Evolutionary conservation across 2,113 vertebrate genomes (phyloP), one percentile per base, ranked within the genome.

Genomic region (Atractosteus spatula): DNA sequence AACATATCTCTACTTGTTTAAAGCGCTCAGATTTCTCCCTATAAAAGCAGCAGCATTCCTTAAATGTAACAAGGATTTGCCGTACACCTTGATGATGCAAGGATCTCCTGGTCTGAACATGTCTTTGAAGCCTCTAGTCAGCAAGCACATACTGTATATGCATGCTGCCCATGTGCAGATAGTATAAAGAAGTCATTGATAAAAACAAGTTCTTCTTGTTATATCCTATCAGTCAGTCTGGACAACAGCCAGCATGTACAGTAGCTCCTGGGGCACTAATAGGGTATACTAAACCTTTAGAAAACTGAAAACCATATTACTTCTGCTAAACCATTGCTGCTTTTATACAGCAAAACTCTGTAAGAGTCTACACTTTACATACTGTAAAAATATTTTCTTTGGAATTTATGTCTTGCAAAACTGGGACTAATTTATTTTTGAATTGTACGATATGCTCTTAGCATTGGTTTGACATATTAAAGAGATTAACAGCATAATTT

Each of bases 191-290:
- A 62, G 67, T 74, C 83, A 90, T 92, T 91, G 88, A 91, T 88
- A 85, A 84, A 87, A 89, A 91, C 89, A 89, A 89, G 89, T 89
- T 89, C 86, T 88, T 89, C 88, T 89, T 90, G 89, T 92, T 89
- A 87, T 3, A 47, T 81, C 78, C 72, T 90, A 88, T 88, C 85
- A 85, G 86, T 64, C 4, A 75, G 78, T 72, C 71, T 89, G 89
- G 85, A 79, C 71, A 8, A 4, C 14, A 72, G 85, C 87, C 88
- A 89, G 75, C 0, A 0, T 63, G 79, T 62, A 29, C 29, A 29
- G 29, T 29, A 68, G 77, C 72, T 85, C 88, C 74, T 77, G 66
- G 82, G 82, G 81, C 62, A 73, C 79, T 76, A 83, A 78, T 75
- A 16, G 72, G 77, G 78, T 75, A 72, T 85, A 45, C 64, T 16